Percentiles rank a stretch among this genome's conserved stretches.
These are phyloP conservation scores for Thymelicus acteon DNA, from an alignment of 2,888 invertebrate genomes.

Conservation along the genomic window DNA sequence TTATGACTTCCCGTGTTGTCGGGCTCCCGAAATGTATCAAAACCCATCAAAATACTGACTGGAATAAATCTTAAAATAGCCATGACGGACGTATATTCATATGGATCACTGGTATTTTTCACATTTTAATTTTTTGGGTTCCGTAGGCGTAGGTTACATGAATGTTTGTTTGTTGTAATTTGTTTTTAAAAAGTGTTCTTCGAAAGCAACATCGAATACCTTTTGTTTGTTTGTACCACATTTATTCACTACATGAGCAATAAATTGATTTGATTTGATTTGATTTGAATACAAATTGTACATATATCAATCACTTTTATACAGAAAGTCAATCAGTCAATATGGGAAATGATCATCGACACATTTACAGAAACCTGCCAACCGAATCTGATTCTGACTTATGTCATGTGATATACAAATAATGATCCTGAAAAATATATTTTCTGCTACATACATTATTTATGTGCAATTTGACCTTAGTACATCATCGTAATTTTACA, in stretches of 20 bases:
- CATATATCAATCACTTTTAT: too few species aligned
- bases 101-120: slow-evolving; percentile 30
- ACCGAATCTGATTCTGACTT: not conserved
- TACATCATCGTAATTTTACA: slow-evolving; percentile 22
- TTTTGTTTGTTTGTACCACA: too few species aligned
- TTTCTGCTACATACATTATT: slow-evolving; percentile 16
- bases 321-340: too few species aligned
- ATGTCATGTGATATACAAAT: not conserved
- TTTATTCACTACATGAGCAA: too few species aligned
- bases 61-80: slow-evolving; percentile 66
- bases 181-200: too few species aligned
- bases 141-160: too few species aligned
- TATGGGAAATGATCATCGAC: not conserved
- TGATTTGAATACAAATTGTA: too few species aligned
- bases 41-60: slow-evolving; percentile 68
- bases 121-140: slow-evolving; percentile 27
- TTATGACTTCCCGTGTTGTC: slow-evolving; percentile 77
- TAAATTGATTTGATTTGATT: too few species aligned
- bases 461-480: slow-evolving; percentile 18
- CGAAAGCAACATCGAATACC: too few species aligned
- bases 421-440: slow-evolving; percentile 19
- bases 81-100: slow-evolving; percentile 39
- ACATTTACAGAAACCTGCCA: not conserved
- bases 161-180: too few species aligned
- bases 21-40: slow-evolving; percentile 60